Conservation (phyloP, 1,140 invertebrate genomes). For the Oscheius sp. region DNA sequence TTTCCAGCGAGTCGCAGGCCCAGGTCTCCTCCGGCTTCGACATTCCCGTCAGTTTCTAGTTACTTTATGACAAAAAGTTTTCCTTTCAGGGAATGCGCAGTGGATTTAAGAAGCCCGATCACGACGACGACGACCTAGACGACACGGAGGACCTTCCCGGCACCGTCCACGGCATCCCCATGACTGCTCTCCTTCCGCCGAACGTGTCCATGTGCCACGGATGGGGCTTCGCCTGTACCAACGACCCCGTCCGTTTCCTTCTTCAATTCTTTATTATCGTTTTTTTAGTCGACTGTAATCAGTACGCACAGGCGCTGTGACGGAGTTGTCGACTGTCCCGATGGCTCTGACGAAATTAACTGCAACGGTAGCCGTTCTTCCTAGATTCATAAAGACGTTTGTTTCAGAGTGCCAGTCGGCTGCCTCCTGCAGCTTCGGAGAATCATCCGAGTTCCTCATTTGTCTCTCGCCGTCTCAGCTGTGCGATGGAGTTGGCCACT, state of each 20-base stretch:
- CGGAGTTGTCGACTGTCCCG: constrained; percentile 32
- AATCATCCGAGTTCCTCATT: neutral
- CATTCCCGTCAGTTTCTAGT: neutral
- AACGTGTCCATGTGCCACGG: constrained; percentile 30
- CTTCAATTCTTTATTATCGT: neutral
- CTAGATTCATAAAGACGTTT: neutral
- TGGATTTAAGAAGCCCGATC: neutral
- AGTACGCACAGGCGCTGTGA: constrained; percentile 26
- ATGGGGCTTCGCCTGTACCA: constrained; percentile 27
- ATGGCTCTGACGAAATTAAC: constrained; percentile 39
- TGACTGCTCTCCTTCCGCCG: constrained; percentile 17
- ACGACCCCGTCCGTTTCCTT: neutral
- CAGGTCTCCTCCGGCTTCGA: neutral
- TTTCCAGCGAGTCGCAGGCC: neutral
- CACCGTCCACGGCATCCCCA: constrained; percentile 6
- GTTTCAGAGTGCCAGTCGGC: constrained; percentile 25
- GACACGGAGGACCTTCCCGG: neutral
- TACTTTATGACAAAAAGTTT: neutral
- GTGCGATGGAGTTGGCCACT: constrained; percentile 24
- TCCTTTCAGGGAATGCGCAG: neutral
- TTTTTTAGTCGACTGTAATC: constrained; percentile 7
- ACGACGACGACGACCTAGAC: neutral
- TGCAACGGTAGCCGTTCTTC: no score
- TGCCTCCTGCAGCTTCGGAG: constrained; percentile 15
- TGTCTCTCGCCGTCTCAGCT: constrained; percentile 10